Base-by-base conservation (phyloP, 2,797 vertebrate genomes). In the Argentina silus region DNA sequence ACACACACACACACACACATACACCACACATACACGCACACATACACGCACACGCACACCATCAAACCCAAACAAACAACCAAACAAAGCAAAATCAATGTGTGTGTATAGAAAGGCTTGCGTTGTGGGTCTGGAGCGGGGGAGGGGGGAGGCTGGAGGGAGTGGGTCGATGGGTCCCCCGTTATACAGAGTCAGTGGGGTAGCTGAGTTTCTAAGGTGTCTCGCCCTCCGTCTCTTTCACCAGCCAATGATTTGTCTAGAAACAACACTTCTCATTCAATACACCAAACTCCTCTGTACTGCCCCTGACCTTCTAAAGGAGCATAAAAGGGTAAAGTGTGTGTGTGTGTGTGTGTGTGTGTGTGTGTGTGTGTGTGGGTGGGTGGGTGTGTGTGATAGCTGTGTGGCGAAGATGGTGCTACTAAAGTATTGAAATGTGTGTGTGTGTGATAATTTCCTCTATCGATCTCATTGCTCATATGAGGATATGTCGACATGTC, bases 61-160 rank as follows among this genome's bases (percentile, higher is more conserved):
- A 6, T 7, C 60, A 36, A 8, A 53, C 3, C 21, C 48, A 67
- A 21, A 36, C 10, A 67, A n/a, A 53, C 66, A 53, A 1, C 36
- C 50, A 68, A 27, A 21, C 63, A 65, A 51, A 53, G 12, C 8
- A 8, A 55, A 51, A 68, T 42, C 44, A 9, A 70, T 64, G 61
- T n/a, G 3, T 45, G 56, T 70, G 57, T 59, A 74, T 66, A 67
- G 15, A 23, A 60, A 60, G 63, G 74, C 72, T 60, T 27, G 69
- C 50, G 21, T 44, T 75, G 77, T 15, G 14, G 64, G 65, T 73
- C 72, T 77, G 77, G 76, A 74, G 77, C 45, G 7, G 36, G 63
- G 17, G 64, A 51, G 21, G 51, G 12, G n/a, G 66, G 61, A 72
- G 69, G 48, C 1, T 56, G 57, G 36, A 15, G 53, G 10, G n/a